Evolutionary conservation across 2,113 vertebrate species (phyloP).

Genomic region (Bubalus kerabau): DNA sequence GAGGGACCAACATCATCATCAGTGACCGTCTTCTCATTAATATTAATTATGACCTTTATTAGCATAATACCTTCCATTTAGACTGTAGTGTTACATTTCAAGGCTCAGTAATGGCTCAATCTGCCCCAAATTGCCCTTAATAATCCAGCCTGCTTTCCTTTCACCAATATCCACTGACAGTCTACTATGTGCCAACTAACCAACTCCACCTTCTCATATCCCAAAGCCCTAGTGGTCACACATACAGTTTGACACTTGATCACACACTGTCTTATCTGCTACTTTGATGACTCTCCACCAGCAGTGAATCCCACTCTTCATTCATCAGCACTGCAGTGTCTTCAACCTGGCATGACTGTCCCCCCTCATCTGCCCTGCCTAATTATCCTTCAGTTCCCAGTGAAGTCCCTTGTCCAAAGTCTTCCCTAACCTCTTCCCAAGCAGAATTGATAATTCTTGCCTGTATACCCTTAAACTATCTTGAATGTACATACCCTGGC

Average conservation of each 20-base stretch:
- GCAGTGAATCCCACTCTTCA: neutral
- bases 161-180: neutral
- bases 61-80: neutral
- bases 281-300: neutral
- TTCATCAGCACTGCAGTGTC: neutral
- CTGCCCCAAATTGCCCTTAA: neutral
- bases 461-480: neutral
- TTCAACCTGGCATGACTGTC: neutral
- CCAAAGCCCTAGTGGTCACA: neutral
- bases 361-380: neutral
- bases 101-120: neutral
- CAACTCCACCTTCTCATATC: neutral
- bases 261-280: neutral
- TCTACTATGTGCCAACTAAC: neutral
- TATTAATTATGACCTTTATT: constrained; percentile 36
- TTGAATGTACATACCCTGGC: neutral
- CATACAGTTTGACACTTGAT: neutral
- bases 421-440: neutral
- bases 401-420: neutral
- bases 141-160: neutral
- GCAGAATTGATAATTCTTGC: neutral
- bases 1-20: neutral
- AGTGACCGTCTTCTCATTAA: constrained; percentile 14
- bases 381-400: neutral
- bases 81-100: neutral